Evolutionary conservation across 2,888 invertebrate species (phyloP), one percentile per base, ranked within the genome.

Genomic region (Papilio protenor): DNA sequence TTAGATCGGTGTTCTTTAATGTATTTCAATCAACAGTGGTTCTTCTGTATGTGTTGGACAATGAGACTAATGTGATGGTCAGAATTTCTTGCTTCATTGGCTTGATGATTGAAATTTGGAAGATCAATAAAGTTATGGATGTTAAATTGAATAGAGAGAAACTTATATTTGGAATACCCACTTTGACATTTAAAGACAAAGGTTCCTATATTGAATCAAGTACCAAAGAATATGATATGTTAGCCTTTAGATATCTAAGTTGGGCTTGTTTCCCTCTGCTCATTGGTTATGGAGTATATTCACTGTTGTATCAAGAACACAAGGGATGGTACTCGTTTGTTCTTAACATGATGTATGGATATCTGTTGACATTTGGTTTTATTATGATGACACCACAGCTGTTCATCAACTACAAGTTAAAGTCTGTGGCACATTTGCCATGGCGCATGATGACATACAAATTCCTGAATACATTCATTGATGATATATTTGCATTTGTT

Each of bases 361-460:
- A 99, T 92, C 95, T 99, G 78, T 95, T 99, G 79, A 99, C 99
- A 2, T 99, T 99, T 91, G 99, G 99, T 80, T 99, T 99, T 90
- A 99, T 99, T 78, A 99, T 99, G 98, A 99, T 99, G 99, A 99
- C 99, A n/a, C 99, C 99, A 10, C 99, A 99, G 92, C 94, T 99
- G 80, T 99, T 99, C 89, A 99, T 99, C 85, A 99, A 99, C 95
- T 99, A 99, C 94, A 99, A 99, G 92, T 92, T 99, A 84, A 99
- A 99, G 90, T 99, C 99, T 23, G 99, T 99, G 1, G 99, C 99
- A 14, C 99, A 99, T 95, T 95, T 99, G 84, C 99, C 99, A 6
- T 99, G 99, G 99, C 96, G 99, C 80, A 99, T 99, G 99, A 97
- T 99, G 96, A 99, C 99, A 14, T 99, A 99, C 92, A 99, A 99